Evolutionary conservation across 1,140 invertebrate genomes (phyloP).

Genomic region (Phortica variegata): DNA sequence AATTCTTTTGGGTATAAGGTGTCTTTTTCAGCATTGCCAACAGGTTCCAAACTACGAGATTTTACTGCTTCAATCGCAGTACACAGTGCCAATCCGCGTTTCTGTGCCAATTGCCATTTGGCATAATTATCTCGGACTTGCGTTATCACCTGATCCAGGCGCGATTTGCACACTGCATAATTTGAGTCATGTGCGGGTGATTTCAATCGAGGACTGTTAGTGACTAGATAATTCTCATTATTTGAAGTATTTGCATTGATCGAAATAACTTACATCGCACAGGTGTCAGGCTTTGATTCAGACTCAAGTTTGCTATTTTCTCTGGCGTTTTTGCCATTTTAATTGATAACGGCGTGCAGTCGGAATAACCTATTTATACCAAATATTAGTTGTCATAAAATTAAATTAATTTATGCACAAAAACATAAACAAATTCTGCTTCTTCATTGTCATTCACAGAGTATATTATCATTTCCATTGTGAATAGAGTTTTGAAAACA

Average conservation of each 20-base stretch:
- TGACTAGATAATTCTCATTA: constrained; percentile 21
- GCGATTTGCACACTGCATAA: constrained; percentile 3
- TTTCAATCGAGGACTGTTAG: constrained; percentile 28
- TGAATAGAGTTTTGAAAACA: too few species aligned
- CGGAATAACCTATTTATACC: too few species aligned
- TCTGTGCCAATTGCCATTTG: constrained; percentile 48
- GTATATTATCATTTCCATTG: too few species aligned
- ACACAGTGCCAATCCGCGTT: constrained; percentile 38
- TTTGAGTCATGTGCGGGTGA: constrained; percentile 1
- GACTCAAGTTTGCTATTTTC: background rate
- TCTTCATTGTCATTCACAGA: too few species aligned
- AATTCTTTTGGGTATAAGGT: constrained; percentile 34
- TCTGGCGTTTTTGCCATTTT: constrained; percentile 1
- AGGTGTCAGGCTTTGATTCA: constrained; percentile 31
- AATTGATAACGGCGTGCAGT: too few species aligned
- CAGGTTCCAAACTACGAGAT: constrained; percentile 28
- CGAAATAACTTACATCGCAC: constrained; percentile 35
- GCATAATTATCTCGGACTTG: constrained; percentile 33
- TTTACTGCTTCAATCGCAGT: constrained; percentile 43
- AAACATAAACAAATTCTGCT: too few species aligned
- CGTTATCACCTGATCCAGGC: constrained; percentile 21
- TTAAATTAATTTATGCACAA: too few species aligned
- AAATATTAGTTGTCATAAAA: too few species aligned
- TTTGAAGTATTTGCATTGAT: background rate
- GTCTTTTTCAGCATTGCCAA: background rate